Evolutionary conservation across 1,140 invertebrate species (phyloP).

Genomic region (Andricus grossulariae): DNA sequence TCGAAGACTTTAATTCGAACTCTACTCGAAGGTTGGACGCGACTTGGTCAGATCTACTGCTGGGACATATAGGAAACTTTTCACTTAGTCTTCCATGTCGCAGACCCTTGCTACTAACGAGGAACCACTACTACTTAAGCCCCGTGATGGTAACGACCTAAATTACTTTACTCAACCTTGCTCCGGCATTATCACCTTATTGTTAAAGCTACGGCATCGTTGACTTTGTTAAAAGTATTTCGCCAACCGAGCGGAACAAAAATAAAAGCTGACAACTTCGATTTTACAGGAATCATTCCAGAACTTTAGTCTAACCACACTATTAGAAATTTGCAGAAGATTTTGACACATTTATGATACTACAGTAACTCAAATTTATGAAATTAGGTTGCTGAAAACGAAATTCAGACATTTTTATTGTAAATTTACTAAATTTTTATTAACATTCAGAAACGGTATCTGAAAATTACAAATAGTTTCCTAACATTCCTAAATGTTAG

Average conservation of each 20-base stretch:
- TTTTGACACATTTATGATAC: no score
- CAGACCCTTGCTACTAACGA: conserved; percentile 25
- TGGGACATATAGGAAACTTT: conserved; percentile 43
- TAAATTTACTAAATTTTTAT: no score
- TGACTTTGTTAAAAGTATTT: conserved; percentile 17
- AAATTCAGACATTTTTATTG: no score
- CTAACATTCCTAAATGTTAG: no score
- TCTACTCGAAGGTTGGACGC: not conserved
- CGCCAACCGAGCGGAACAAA: not conserved
- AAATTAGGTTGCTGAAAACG: no score
- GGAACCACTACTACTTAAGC: conserved; percentile 32
- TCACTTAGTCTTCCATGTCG: conserved; percentile 42
- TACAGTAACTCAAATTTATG: no score
- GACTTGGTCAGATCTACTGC: conserved; percentile 18
- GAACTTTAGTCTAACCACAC: not conserved
- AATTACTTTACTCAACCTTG: conserved; percentile 23
- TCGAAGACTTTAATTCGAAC: not conserved
- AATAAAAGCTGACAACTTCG: not conserved
- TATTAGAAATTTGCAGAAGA: not conserved
- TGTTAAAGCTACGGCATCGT: conserved; percentile 5
- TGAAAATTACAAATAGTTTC: no score
- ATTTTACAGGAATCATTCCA: not conserved
- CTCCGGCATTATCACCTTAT: conserved; percentile 19
- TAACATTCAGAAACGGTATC: no score
- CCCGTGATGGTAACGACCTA: conserved; percentile 15